A percentile compares a stretch with the other conserved stretches of the same genome.
Evolutionary conservation across 2,113 vertebrate species (phyloP).

Genomic region (Alethe castanea): DNA sequence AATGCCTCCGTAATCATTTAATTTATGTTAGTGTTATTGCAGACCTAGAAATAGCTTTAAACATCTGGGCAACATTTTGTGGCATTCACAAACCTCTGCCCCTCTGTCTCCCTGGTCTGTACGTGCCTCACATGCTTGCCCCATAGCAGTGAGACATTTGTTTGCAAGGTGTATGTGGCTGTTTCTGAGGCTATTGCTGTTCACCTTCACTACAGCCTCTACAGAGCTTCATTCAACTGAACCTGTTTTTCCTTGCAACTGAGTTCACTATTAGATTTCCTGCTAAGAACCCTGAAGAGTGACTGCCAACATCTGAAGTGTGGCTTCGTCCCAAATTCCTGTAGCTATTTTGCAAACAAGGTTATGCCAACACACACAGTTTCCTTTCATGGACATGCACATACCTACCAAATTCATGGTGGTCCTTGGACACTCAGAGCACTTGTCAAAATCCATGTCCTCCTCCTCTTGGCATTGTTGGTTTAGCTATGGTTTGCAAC

Average conservation of each 20-base stretch:
- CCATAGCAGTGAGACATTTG: not conserved
- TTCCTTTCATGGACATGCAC: not conserved
- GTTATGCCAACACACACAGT: not conserved
- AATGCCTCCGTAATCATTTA: not conserved
- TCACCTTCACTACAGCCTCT: not conserved
- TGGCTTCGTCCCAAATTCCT: not conserved
- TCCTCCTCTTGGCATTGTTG: not conserved
- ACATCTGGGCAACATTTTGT: not conserved
- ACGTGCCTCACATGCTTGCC: accelerated
- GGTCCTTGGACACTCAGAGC: not conserved
- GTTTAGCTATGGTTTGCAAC: not conserved
- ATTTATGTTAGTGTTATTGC: not conserved
- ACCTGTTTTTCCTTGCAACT: not conserved
- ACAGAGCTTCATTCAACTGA: not conserved
- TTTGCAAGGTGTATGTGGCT: not conserved
- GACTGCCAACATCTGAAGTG: accelerated
- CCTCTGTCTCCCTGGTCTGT: not conserved
- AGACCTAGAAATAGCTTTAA: not conserved
- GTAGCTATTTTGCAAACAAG: not conserved
- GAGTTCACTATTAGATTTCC: not conserved
- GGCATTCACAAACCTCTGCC: not conserved
- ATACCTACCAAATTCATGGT: not conserved
- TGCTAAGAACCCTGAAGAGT: not conserved
- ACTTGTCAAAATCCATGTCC: not conserved
- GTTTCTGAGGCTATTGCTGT: not conserved